A percentile compares a stretch with the other conserved stretches of the same genome.
phyloP scores from a whole-genome alignment of 2,113 vertebrate genomes.

The Pipa parva region DNA sequence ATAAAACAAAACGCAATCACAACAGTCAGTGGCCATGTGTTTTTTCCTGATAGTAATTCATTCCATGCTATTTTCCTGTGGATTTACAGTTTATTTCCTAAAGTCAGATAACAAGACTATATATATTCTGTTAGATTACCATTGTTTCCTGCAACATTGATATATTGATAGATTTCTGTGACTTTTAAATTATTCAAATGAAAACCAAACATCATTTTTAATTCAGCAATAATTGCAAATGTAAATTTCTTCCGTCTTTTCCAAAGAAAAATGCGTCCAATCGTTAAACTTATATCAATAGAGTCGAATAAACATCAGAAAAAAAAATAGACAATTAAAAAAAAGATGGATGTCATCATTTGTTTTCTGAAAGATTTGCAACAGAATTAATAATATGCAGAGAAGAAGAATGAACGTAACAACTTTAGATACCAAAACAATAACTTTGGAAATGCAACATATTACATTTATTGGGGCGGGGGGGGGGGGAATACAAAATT shows the following conservation, averaged over 20 bases:
- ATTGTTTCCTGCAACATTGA: conserved; percentile 17
- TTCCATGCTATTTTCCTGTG: conserved; percentile 12
- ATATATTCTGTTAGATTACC: neutral
- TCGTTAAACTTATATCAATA: conserved; percentile 19
- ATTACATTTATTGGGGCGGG: conserved; percentile 5
- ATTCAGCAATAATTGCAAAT: conserved; percentile 27
- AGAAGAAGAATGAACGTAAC: conserved; percentile 8
- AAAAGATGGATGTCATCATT: conserved; percentile 25
- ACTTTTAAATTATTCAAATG: conserved; percentile 26
- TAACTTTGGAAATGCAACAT: conserved; percentile 15
- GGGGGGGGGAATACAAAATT: too few species aligned
- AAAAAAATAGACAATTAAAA: conserved; percentile 34
- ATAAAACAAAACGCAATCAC: too few species aligned
- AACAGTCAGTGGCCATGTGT: too few species aligned
- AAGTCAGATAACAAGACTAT: conserved; percentile 9
- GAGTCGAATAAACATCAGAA: conserved; percentile 5
- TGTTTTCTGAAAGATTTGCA: conserved; percentile 1
- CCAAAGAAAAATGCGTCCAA: conserved; percentile 32
- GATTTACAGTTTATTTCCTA: conserved; percentile 36
- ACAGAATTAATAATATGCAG: neutral
- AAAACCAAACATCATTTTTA: conserved; percentile 18
- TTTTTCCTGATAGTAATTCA: conserved; percentile 15
- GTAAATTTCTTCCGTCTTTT: conserved; percentile 8
- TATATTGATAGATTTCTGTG: conserved; percentile 16
- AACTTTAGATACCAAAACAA: neutral